Conservation (phyloP, 2,113 vertebrate genomes). For the Tragelaphus strepsiceros region DNA sequence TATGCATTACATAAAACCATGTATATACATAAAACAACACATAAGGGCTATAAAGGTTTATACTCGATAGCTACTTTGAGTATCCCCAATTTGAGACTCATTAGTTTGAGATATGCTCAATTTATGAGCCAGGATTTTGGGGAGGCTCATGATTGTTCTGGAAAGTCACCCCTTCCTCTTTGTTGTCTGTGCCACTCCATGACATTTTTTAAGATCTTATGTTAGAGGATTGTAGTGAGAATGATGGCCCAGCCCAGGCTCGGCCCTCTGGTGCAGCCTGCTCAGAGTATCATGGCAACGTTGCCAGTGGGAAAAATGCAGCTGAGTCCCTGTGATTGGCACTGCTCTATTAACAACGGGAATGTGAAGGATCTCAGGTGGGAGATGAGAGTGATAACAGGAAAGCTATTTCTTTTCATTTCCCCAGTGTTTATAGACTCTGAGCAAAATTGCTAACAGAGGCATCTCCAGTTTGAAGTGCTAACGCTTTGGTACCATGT, state of each 20-base stretch:
- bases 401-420: conserved; percentile 26
- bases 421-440: not conserved
- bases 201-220: not conserved
- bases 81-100: not conserved
- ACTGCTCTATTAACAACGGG: not conserved
- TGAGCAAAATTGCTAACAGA: not conserved
- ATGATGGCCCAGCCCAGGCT: not conserved
- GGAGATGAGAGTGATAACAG: not conserved
- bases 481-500: not conserved
- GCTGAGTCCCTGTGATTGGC: not conserved
- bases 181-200: not conserved
- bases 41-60: not conserved
- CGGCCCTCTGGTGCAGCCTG: not conserved
- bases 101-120: not conserved
- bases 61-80: not conserved
- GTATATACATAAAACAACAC: not conserved
- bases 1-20: not conserved
- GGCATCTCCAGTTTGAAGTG: conserved; percentile 1
- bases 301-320: too few species aligned
- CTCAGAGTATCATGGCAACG: not conserved
- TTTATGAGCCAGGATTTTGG: not conserved
- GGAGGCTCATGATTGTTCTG: not conserved
- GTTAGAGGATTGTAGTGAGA: not conserved
- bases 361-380: not conserved
- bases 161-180: not conserved